Percentiles rank a stretch among this genome's conserved stretches.
Conservation (phyloP, 2,113 vertebrate genomes). For the Bambusicola thoracicus region DNA sequence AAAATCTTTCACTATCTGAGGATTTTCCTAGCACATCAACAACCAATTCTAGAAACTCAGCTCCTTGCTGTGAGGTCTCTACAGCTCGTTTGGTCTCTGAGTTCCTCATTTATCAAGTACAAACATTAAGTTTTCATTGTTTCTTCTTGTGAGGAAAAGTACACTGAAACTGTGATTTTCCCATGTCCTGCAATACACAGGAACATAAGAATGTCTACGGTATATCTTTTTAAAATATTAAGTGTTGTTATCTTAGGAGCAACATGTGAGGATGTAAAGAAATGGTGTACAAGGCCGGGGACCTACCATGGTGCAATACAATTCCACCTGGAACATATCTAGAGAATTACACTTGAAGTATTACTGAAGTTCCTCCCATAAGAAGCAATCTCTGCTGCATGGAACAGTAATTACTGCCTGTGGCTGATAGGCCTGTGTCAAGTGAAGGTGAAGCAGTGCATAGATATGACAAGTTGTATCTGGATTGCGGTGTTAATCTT, state of each 20-base stretch:
- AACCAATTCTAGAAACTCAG: not conserved
- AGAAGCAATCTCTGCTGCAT: not conserved
- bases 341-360: not conserved
- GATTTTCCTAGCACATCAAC: not conserved
- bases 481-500: not conserved
- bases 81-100: not conserved
- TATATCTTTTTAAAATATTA: not conserved
- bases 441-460: not conserved
- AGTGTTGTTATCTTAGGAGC: not conserved
- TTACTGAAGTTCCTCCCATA: not conserved
- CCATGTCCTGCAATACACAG: not conserved
- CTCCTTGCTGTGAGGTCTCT: not conserved
- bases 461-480: not conserved
- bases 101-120: not conserved
- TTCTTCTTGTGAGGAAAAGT: not conserved
- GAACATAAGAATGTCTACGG: rapidly evolving
- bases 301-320: not conserved
- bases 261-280: not conserved
- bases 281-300: not conserved
- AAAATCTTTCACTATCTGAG: not conserved
- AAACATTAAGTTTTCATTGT: not conserved
- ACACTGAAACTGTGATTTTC: not conserved
- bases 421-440: not conserved
- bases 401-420: not conserved
- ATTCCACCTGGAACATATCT: not conserved